Percentiles rank a stretch among this genome's conserved stretches.
These are phyloP conservation scores for Camponotus pennsylvanicus DNA, from an alignment of 1,140 invertebrate species.

Conservation along the genomic window DNA sequence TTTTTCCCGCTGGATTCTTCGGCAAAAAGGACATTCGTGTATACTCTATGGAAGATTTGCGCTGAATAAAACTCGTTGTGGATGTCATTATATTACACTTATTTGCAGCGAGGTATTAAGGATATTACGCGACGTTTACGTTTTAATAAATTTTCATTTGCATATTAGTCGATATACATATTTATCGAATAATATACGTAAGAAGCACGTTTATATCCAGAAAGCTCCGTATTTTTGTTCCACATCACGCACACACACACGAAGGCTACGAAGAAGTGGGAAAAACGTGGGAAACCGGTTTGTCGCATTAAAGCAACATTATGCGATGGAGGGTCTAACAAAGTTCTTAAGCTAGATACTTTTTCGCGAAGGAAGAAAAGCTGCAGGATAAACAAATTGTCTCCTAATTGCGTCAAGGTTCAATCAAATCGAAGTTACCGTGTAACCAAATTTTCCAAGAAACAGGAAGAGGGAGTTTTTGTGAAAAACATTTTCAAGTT, in stretches of 20 bases:
- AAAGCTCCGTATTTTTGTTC: constrained; percentile 18
- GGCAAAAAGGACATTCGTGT: not conserved
- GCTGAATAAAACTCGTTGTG: not conserved
- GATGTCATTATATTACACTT: constrained; percentile 4
- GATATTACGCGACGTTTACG: not conserved
- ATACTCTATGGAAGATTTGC: not conserved
- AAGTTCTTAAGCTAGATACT: constrained; percentile 29
- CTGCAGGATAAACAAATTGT: constrained; percentile 4
- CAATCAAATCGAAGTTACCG: not conserved
- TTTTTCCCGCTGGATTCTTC: not conserved
- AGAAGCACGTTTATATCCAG: not conserved
- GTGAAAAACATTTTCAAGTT: not conserved
- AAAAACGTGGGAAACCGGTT: constrained; percentile 53
- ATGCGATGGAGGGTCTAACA: constrained; percentile 22
- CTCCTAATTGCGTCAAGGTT: not conserved
- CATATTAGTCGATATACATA: not conserved
- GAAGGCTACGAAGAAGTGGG: constrained; percentile 10
- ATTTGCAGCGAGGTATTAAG: not conserved
- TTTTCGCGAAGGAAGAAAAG: constrained; percentile 17
- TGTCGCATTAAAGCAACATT: constrained; percentile 47
- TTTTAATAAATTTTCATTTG: constrained; percentile 11
- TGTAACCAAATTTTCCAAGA: not conserved
- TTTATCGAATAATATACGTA: constrained; percentile 13
- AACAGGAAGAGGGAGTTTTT: not conserved
- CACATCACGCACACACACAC: constrained; percentile 9